Evolutionary conservation across 2,797 vertebrate species (phyloP), one percentile per base, ranked within the genome.

Genomic region (Caiman crocodilus): DNA sequence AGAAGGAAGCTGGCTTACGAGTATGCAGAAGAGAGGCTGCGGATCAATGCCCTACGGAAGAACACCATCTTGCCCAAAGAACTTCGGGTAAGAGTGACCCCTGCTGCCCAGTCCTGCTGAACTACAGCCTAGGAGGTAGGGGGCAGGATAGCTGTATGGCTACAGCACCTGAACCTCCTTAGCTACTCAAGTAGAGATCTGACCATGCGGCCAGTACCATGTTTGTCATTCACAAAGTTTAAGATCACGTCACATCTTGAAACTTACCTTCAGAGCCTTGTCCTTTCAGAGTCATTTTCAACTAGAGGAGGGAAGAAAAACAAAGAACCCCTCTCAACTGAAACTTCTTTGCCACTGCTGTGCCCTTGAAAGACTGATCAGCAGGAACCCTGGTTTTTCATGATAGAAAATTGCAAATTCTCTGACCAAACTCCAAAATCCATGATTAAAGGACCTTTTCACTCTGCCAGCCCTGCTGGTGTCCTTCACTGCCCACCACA

Each of bases 31-130:
- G 97, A 99, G 92, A 97, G 99, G 95, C 96, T 99, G 25, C 98
- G 99, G 15, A 98, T 99, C 85, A 99, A 99, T 21, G 98, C 99
- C 2, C 94, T 99, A 92, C 98, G 99, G 28, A 99, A 99, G 96
- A 99, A 99, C 95, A 98, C 97, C 59, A 97, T 99, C 95, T 97
- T 99, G 23, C 99, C 99, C 25, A 99, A 98, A 97, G 98, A 98
- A 61, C 98, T 99, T 69, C 99, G 99, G 99, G 99, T 99, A 97
- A 63, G 90, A 28, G 60, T 61, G n/a, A 26, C 26, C 58, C 5
- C 17, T 17, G 23, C 76, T 17, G 42, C 30, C 26, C 5, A 58
- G 50, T 55, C 61, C 17, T 28, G 67, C 6, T 13, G 30, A 28
- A 74, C 25, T 28, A 69, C 21, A 21, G 32, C n/a, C 20, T 4